Conservation (phyloP, 2,797 vertebrate species). For the Tapirus indicus region DNA sequence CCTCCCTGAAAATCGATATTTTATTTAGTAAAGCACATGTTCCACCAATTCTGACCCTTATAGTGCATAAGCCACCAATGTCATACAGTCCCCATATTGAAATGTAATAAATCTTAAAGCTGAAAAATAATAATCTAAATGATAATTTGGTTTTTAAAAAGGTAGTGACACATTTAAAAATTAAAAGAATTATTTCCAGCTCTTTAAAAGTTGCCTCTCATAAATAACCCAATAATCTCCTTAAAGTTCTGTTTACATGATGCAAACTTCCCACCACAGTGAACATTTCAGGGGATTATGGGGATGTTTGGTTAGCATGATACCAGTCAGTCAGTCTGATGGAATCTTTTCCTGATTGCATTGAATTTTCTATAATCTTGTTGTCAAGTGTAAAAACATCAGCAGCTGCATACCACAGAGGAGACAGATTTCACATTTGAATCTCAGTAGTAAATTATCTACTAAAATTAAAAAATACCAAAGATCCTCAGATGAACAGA, state of each 20-base stretch:
- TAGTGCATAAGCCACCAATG: not conserved
- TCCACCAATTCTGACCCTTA: not conserved
- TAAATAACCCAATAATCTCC: conserved; percentile 6
- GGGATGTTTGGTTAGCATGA: not conserved
- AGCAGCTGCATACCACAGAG: not conserved
- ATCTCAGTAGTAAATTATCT: not conserved
- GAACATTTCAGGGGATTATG: not conserved
- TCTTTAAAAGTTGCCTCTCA: conserved; percentile 10
- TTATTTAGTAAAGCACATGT: conserved; percentile 38
- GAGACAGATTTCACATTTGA: not conserved
- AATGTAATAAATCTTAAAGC: not conserved
- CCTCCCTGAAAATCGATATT: conserved; percentile 90
- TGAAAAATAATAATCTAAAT: not conserved
- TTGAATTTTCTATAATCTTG: not conserved
- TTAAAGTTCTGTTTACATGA: not conserved
- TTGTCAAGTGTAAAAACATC: not conserved
- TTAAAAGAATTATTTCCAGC: conserved; percentile 1
- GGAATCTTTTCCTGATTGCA: not conserved
- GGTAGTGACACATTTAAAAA: not conserved
- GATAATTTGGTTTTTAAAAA: not conserved
- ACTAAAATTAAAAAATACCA: not conserved
- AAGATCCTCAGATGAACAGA: not conserved
- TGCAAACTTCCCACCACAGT: not conserved
- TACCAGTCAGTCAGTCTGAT: not conserved
- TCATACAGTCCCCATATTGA: not conserved